Base-by-base conservation (phyloP, 2,888 invertebrate genomes). In the Leptopilina drosophilae region DNA sequence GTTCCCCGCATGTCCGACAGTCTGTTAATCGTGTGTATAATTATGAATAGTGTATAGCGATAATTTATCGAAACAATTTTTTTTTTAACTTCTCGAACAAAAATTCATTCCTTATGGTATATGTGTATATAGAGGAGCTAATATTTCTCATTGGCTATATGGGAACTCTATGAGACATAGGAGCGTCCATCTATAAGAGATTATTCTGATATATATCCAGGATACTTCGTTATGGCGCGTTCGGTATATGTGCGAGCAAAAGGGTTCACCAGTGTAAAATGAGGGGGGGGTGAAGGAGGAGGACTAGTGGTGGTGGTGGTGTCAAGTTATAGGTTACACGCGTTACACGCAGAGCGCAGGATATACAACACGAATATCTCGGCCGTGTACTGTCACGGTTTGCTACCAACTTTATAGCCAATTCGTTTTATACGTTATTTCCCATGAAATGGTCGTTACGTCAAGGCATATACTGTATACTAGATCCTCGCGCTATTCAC, bases 401-500 rank as follows among this genome's bases (percentile, higher is more conserved):
- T 84, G 87, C 86, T 88, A 86, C 84, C 85, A 83, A 82, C 87
- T 91, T 90, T 91, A 90, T 88, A 87, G 88, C 87, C 90, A 89
- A 90, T 91, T 90, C 88, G 88, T 90, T 90, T 90, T 89, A 90
- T 88, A 88, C 86, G 87, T 88, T 89, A 89, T 88, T 89, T 87
- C 87, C 85, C 88, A 87, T 87, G 87, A 88, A 89, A 88, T 81
- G 85, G 82, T 87, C 88, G 87, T 88, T 88, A 87, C 80, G 81
- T 77, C 82, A 80, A 80, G 82, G 80, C 42, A 42, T 81, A 81
- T 82, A 79, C 75, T 77, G 78, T 33, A 33, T 33, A 33, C 33
- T 33, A 33, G 33, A 78, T 77, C 81, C 79, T 46, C 49, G 7
- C 46, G 7, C 46, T 46, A 46, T 46, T 9, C 49, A 9, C 12